Conservation (phyloP, 2,113 vertebrate species). For the Elephas maximus region DNA sequence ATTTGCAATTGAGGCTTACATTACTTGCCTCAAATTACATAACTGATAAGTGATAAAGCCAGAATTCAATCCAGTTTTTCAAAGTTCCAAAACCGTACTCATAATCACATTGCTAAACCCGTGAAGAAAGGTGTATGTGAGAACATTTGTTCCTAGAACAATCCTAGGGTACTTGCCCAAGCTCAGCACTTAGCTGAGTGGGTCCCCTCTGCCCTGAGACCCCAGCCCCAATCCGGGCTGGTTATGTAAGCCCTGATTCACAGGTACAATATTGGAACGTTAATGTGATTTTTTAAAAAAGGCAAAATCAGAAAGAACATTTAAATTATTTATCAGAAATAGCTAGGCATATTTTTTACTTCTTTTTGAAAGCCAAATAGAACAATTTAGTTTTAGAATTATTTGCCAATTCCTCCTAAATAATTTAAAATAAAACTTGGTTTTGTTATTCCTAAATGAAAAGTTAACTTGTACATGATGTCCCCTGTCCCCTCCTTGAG, state of each 20-base stretch:
- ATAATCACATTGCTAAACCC: no score
- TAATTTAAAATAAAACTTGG: neutral
- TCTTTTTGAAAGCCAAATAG: neutral
- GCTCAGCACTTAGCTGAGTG: neutral
- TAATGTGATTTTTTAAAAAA: neutral
- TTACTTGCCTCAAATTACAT: no score
- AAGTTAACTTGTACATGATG: neutral
- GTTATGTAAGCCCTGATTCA: neutral
- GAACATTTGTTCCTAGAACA: neutral
- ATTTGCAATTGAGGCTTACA: no score
- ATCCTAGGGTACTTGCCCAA: neutral
- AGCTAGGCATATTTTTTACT: neutral
- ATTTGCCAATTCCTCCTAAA: neutral
- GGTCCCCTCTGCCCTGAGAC: neutral
- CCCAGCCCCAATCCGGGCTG: neutral
- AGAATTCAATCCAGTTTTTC: no score
- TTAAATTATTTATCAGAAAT: neutral
- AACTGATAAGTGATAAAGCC: no score
- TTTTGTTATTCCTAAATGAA: neutral
- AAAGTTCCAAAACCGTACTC: no score
- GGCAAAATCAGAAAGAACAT: neutral
- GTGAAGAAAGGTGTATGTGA: neutral
- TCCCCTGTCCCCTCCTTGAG: neutral
- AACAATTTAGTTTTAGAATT: conserved; percentile 9
- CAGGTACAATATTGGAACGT: neutral